Evolutionary conservation across 2,888 invertebrate genomes (phyloP), one percentile per base, ranked within the genome.

Genomic region (Zeuzera pyrina): DNA sequence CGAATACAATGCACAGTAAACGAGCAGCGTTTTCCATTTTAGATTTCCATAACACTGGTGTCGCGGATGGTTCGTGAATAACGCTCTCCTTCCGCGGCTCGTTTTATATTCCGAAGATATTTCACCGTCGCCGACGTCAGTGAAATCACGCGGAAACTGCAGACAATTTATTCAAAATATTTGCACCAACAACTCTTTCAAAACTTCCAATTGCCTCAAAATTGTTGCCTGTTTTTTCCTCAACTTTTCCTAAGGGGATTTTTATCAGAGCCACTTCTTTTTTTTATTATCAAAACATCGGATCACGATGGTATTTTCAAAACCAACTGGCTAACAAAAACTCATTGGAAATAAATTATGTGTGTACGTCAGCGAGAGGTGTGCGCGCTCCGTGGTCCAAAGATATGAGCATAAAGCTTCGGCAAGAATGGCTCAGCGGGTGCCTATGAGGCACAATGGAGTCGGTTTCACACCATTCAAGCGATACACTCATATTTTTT

Each of bases 381-480:
- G 45, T 46, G 47, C 24, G 26, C 43, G 52, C 33, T 52, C n/a
- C n/a, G 49, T 45, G 45, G 48, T n/a, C n/a, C n/a, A n/a, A n/a
- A n/a, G n/a, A n/a, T n/a, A 5, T 15, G 24, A 52, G 49, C 57
- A 68, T 65, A 71, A 71, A 59, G 67, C 56, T 48, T 38, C 46
- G 49, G 40, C 46, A 47, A 67, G 64, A 69, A 69, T 64, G 60
- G 57, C 74, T 35, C 77, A 58, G 69, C 76, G 69, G 78, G 78
- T 56, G 58, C 48, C 57, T 43, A 41, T 47, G 45, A 43, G 38
- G 54, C 45, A 66, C 64, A 66, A 71, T 67, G 57, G 63, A 51
- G 53, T 57, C 56, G 62, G 66, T 57, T 71, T 72, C 70, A 68
- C 71, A 68, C 73, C 69, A 67, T 69, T 68, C 71, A 69, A 45